Percentiles rank a stretch among this genome's conserved stretches.
Evolutionary conservation across 1,140 invertebrate genomes (phyloP).

Genomic region (Cyclargus thomasi): DNA sequence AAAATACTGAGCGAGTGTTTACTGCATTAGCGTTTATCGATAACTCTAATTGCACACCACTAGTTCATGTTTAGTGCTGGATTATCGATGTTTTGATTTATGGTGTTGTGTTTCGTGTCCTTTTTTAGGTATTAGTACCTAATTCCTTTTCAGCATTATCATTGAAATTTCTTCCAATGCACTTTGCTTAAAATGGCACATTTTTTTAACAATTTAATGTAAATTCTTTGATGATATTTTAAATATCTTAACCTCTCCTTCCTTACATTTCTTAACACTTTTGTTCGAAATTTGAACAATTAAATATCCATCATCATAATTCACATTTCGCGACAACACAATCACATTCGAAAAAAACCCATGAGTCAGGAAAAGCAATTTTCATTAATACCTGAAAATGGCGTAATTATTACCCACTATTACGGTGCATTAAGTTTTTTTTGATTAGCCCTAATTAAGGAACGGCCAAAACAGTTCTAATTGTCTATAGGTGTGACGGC

Average conservation of each 20-base stretch:
- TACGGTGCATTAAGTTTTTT: constrained; percentile 60
- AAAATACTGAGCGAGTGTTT: constrained; percentile 56
- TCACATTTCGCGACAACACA: neutral
- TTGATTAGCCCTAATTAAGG: constrained; percentile 70
- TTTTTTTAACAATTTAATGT: no score
- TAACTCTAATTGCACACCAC: constrained; percentile 17
- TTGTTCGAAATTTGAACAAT: no score
- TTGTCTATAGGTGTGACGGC: constrained; percentile 72
- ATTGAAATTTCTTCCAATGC: no score
- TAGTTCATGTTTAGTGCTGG: neutral
- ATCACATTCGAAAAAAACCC: constrained; percentile 8
- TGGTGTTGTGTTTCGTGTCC: neutral
- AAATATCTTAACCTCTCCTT: no score
- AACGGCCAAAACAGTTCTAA: constrained; percentile 64
- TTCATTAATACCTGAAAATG: constrained; percentile 18
- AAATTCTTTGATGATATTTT: no score
- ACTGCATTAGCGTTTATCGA: constrained; percentile 47
- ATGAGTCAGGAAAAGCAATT: constrained; percentile 5
- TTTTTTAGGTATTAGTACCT: neutral
- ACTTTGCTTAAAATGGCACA: no score
- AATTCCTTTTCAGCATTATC: no score
- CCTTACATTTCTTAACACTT: no score
- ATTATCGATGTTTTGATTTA: constrained; percentile 1
- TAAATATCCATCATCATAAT: neutral
- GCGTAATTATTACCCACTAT: constrained; percentile 29